phyloP scores from a whole-genome alignment of 1,140 invertebrate genomes.

The Rhopalosiphum padi region DNA sequence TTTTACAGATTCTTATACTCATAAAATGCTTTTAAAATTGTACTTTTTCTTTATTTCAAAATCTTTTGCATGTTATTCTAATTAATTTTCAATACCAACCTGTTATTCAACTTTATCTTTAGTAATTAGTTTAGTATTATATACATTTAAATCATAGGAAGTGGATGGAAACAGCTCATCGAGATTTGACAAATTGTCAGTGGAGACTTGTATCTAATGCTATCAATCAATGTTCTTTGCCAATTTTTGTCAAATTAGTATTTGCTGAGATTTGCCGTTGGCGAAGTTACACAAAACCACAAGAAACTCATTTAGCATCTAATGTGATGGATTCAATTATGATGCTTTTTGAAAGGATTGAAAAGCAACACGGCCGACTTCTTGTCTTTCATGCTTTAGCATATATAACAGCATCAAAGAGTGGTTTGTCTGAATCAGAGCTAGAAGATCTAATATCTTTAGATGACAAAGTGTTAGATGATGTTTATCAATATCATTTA shows the following conservation, averaged over 20 bases:
- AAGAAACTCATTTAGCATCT: conserved; percentile 88
- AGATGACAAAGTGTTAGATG: conserved; percentile 92
- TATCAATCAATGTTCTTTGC: conserved; percentile 91
- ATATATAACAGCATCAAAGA: conserved; percentile 93
- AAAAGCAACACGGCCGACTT: conserved; percentile 91
- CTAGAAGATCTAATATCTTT: conserved; percentile 93
- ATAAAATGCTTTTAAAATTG: background rate
- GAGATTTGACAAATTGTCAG: conserved; percentile 90
- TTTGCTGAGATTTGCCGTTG: conserved; percentile 96
- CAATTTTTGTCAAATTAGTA: conserved; percentile 96
- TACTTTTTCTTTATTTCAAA: background rate
- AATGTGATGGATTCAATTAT: conserved; percentile 98
- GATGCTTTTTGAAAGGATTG: conserved; percentile 93
- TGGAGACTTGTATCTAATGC: conserved; percentile 94
- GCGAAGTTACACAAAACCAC: conserved; percentile 94
- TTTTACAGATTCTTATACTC: background rate
- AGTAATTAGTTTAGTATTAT: background rate
- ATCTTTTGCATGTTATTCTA: background rate
- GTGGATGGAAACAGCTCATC: conserved; percentile 91
- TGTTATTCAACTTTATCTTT: background rate
- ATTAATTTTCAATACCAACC: background rate
- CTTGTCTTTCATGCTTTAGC: conserved; percentile 92
- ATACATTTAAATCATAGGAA: conserved; percentile 67
- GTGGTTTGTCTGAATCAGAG: conserved; percentile 91
- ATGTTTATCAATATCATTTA: conserved; percentile 98